phyloP scores from a whole-genome alignment of 2,113 vertebrate genomes.

The Barnardius zonarius region DNA sequence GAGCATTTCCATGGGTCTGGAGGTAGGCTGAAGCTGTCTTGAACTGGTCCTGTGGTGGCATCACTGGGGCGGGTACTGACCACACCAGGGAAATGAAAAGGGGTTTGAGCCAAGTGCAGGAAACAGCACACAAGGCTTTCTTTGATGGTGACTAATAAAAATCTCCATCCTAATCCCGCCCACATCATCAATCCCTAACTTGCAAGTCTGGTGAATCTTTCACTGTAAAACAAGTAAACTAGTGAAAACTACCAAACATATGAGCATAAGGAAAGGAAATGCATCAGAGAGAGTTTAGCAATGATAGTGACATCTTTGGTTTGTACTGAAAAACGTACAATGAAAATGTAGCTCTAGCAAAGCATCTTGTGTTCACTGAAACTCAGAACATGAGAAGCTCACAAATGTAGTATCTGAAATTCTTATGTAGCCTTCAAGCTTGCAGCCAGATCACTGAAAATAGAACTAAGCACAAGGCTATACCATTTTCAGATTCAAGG shows the following conservation, averaged over 20 bases:
- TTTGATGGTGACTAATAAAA: not conserved
- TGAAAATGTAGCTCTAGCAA: not conserved
- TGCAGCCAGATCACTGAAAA: not conserved
- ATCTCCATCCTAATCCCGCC: not conserved
- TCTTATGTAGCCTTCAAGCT: not conserved
- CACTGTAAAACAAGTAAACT: not conserved
- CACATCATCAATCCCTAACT: not conserved
- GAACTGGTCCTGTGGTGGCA: not conserved
- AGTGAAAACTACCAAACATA: not conserved
- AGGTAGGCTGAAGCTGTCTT: accelerated
- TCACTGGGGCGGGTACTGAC: accelerated
- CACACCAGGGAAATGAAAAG: accelerated
- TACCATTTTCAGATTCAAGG: not conserved
- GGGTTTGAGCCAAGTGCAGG: not conserved
- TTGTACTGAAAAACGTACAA: not conserved
- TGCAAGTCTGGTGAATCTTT: not conserved
- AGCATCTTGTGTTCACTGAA: not conserved
- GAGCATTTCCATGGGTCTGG: not conserved
- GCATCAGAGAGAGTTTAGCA: not conserved
- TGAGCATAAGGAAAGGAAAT: not conserved
- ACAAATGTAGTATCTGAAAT: not conserved
- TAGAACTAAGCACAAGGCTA: not conserved
- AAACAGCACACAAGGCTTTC: not conserved
- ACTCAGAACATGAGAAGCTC: not conserved
- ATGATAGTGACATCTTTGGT: not conserved